These are phyloP conservation scores for Erinaceus europaeus DNA, from an alignment of 2,113 vertebrate genomes.

Conservation along the genomic window DNA sequence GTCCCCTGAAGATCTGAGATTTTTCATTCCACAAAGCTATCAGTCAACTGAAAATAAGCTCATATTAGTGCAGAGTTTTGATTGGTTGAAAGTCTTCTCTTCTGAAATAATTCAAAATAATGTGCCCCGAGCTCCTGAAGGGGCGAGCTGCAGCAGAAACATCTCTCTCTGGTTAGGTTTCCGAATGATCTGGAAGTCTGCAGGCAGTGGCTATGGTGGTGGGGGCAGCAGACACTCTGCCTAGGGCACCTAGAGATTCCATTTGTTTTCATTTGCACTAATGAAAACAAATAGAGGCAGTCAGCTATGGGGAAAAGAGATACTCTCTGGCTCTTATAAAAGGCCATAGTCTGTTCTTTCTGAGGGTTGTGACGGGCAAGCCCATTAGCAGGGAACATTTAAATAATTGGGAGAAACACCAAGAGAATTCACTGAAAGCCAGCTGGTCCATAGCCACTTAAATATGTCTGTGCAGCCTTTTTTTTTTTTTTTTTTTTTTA, in stretches of 20 bases:
- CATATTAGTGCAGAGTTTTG: not conserved
- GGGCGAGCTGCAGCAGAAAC: not conserved
- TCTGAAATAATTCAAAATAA: constrained; percentile 45
- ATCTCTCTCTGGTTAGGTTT: constrained; percentile 4
- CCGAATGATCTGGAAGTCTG: constrained; percentile 6
- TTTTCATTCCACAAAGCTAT: not conserved
- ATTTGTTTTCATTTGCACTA: constrained; percentile 77
- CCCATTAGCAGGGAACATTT: constrained; percentile 56
- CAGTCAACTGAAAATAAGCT: constrained; percentile 22
- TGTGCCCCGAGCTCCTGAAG: not conserved
- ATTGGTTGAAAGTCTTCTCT: not conserved
- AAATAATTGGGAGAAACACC: constrained; percentile 52
- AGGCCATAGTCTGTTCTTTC: constrained; percentile 52
- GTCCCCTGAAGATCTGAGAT: not conserved
- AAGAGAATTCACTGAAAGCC: constrained; percentile 62
- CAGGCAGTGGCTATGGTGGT: not conserved
- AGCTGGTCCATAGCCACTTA: not conserved
- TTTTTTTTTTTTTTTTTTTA: no score
- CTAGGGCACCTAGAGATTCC: constrained; percentile 49
- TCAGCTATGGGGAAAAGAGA: constrained; percentile 64
- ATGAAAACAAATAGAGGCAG: constrained; percentile 77
- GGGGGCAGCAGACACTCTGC: not conserved
- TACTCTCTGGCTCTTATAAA: constrained; percentile 50
- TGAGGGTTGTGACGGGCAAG: not conserved
- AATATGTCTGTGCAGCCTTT: constrained; percentile 24